phyloP scores from a whole-genome alignment of 2,888 invertebrate genomes.

The Coleophora deauratella region DNA sequence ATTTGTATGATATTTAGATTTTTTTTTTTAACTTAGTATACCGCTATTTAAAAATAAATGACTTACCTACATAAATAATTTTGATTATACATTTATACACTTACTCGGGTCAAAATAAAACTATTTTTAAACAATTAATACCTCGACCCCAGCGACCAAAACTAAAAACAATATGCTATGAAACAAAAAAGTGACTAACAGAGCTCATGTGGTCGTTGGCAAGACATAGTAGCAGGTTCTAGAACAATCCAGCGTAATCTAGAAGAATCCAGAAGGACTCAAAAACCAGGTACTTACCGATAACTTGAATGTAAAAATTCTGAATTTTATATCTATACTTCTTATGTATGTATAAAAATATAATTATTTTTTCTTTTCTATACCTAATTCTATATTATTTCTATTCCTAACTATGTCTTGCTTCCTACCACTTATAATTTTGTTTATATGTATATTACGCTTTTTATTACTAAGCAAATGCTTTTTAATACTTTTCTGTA shows the following conservation, averaged over 20 bases:
- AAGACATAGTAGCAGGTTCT: slow-evolving; percentile 66
- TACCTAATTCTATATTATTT: slow-evolving; percentile 40
- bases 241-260: slow-evolving; percentile 19
- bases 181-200: slow-evolving; percentile 37
- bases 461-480: slow-evolving; percentile 24
- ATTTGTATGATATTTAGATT: too few relatives aligned
- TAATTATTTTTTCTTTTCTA: slow-evolving; percentile 11
- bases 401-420: slow-evolving; percentile 70
- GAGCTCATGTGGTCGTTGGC: slow-evolving; percentile 70
- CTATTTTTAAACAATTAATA: background rate
- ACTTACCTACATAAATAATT: too few relatives aligned
- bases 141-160: background rate
- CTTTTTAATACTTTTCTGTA: slow-evolving; percentile 5
- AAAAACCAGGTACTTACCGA: too few relatives aligned
- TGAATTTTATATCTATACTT: too few relatives aligned
- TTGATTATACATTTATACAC: too few relatives aligned
- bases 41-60: too few relatives aligned
- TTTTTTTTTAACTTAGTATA: too few relatives aligned
- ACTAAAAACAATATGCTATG: background rate
- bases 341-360: too few relatives aligned
- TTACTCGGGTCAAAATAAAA: background rate
- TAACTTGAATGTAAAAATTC: too few relatives aligned
- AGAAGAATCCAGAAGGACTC: slow-evolving; percentile 6
- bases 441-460: slow-evolving; percentile 17
- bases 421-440: slow-evolving; percentile 49